phyloP scores from a whole-genome alignment of 2,113 vertebrate genomes.

The Oryzias javanicus region DNA sequence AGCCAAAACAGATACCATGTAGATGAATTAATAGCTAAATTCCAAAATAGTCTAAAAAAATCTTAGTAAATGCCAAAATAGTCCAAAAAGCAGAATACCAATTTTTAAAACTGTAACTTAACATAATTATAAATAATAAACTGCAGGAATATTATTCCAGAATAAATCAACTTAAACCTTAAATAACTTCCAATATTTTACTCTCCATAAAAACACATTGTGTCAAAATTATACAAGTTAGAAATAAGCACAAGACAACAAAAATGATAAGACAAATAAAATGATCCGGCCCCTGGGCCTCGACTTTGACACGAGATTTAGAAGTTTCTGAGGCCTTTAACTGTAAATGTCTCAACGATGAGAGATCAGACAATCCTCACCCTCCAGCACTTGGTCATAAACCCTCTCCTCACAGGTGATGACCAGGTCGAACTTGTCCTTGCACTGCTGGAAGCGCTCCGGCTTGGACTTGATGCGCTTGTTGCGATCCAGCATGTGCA shows the following conservation, averaged over 20 bases:
- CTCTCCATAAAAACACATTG: too few relatives aligned
- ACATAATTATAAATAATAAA: neutral
- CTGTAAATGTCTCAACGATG: too few relatives aligned
- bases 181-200: too few relatives aligned
- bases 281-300: neutral
- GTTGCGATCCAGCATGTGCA: conserved; percentile 99
- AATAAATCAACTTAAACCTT: neutral
- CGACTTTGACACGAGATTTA: neutral
- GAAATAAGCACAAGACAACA: too few relatives aligned
- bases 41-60: too few relatives aligned
- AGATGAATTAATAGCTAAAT: too few relatives aligned
- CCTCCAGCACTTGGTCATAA: conserved; percentile 98
- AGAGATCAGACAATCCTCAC: conserved; percentile 73
- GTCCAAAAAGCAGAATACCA: too few relatives aligned
- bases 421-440: conserved; percentile 95
- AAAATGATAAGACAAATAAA: too few relatives aligned
- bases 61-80: too few relatives aligned
- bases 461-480: conserved; percentile 96
- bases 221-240: too few relatives aligned
- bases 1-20: too few relatives aligned
- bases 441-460: conserved; percentile 96
- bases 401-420: conserved; percentile 97
- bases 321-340: neutral
- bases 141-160: too few relatives aligned
- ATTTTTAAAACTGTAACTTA: neutral